Base-by-base conservation (phyloP, 2,113 vertebrate genomes). In the Etheostoma spectabile region DNA sequence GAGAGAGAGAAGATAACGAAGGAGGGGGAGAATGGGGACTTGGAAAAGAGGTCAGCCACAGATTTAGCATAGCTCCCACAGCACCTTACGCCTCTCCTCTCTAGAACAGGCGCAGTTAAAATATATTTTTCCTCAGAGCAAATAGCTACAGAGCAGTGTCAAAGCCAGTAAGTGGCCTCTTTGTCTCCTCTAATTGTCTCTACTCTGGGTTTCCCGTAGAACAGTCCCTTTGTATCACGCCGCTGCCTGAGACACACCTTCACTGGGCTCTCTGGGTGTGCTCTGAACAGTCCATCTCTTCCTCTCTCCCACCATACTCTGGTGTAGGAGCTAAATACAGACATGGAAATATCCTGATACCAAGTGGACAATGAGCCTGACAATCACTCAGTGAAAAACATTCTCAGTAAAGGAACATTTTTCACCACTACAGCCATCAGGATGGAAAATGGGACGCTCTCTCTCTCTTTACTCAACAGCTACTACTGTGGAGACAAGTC, bases 21-120 rank as follows among this genome's bases (percentile, higher is more conserved):
- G 86, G 86, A 69, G 75, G 77, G 80, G 84, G 79, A 62, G 68
- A 87, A 57, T 35, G 55, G 85, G 84, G 79, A 86, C 70, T 84
- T 55, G 33, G 70, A 94, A 95, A 95, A 92, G 91, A 95, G 95
- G 94, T 96, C 95, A 96, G 86, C 51, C 74, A 82, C 92, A 64
- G 81, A 94, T 94, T 92, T 93, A 92, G 92, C 77, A 80, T 72
- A 80, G 84, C 88, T 94, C 92, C 93, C 92, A 74, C 72, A 72
- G 85, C 83, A 83, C 80, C 86, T 90, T 59, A 66, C 74, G 35
- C 21, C 59, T 77, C 83, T 86, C 61, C 82, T 85, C 88, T 85
- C 74, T 46, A 78, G 53, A 87, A 83, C 75, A 55, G 57, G 8
- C 78, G 82, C 60, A 42, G 49, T 80, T 71, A 33, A 76, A 79